A percentile compares a stretch with the other conserved stretches of the same genome.
These are phyloP conservation scores for Agrypnus murinus DNA, from an alignment of 2,888 invertebrate species.

Conservation along the genomic window DNA sequence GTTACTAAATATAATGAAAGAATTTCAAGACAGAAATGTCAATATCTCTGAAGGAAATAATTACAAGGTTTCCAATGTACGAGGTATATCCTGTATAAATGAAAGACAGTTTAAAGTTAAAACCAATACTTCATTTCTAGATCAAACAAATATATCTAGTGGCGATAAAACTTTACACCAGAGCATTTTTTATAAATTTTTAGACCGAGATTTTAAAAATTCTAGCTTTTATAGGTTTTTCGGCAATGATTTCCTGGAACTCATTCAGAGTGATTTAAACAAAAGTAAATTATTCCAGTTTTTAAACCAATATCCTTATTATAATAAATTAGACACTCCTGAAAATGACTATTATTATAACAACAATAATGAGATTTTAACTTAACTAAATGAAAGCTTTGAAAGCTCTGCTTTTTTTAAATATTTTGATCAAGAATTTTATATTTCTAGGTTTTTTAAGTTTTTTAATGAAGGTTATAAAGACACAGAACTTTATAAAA, in stretches of 20 bases:
- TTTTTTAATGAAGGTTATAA: too few species aligned
- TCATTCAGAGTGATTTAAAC: background rate
- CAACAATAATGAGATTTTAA: too few species aligned
- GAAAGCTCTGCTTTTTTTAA: too few species aligned
- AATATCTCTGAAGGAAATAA: background rate
- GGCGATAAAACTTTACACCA: background rate
- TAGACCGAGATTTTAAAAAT: conserved; percentile 26
- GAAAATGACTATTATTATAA: too few species aligned
- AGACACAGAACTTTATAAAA: too few species aligned
- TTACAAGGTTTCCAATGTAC: conserved; percentile 16
- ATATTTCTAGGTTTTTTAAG: too few species aligned
- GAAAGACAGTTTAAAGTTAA: background rate
- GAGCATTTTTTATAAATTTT: background rate
- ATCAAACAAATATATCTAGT: too few species aligned
- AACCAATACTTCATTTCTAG: too few species aligned
- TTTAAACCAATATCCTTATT: too few species aligned
- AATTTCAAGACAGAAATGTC: background rate
- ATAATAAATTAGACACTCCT: too few species aligned
- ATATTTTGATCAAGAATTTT: too few species aligned
- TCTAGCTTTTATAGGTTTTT: conserved; percentile 23
- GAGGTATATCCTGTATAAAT: conserved; percentile 19
- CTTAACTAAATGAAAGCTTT: too few species aligned
- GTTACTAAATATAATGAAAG: background rate
- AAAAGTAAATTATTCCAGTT: background rate
- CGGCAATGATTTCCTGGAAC: background rate